Evolutionary conservation across 2,113 vertebrate genomes (phyloP), one percentile per base, ranked within the genome.

Genomic region (Amazona guildingii): DNA sequence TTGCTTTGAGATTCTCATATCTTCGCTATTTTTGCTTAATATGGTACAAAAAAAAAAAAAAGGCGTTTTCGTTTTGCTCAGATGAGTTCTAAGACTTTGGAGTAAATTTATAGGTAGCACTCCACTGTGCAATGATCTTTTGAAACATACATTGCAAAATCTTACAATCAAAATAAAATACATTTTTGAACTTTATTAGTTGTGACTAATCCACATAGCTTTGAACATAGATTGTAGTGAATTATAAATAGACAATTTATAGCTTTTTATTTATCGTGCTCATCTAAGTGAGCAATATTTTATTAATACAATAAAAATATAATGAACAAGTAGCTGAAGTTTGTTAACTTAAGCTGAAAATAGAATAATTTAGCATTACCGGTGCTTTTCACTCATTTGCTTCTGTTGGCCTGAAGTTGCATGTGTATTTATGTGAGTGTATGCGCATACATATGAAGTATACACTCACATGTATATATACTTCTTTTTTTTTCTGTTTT

Each of bases 231-330:
- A 93, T 97, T 94, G 86, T 25, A 57, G 64, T 86, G 79, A 96
- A 89, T 95, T 90, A 95, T 92, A 91, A 92, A 87, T 66, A 76
- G 46, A 81, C 9, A 78, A 48, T 87, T 95, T 92, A 74, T 83
- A 82, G 61, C 24, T 72, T 94, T 90, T 93, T 93, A 87, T 91
- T 94, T 95, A 69, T 92, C 77, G 55, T 73, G 25, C 54, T 96
- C 54, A 91, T 87, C 73, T 79, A 92, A 97, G 97, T 96, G 73
- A 96, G 46, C 52, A 95, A 70, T 90, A 82, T 94, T 96, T 92
- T 86, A 90, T 96, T 97, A 95, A 92, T 83, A 68, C 27, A 63
- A 94, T 96, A 94, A 97, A 80, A 89, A 67, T 87, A 41, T 48
- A 84, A 95, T 84, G 75, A 96, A 92, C 23, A 89, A 94, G 66